Percentiles rank a stretch among this genome's conserved stretches.
phyloP scores from a whole-genome alignment of 1,140 invertebrate genomes.

The Hypothenemus hampei region DNA sequence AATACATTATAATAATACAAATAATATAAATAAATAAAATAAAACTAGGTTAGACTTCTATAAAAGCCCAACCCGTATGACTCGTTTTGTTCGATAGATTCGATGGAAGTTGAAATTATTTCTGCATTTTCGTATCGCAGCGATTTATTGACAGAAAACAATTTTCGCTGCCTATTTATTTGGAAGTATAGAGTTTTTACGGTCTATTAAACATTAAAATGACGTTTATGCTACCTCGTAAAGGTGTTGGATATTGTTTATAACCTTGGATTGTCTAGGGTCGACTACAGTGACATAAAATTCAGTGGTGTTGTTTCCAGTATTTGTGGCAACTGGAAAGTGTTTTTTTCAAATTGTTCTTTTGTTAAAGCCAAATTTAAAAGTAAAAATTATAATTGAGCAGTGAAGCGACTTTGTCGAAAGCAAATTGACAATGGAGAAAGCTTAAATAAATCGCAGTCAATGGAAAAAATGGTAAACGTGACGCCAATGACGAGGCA shows the following conservation, averaged over 20 bases:
- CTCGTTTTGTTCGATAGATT: too few relatives aligned
- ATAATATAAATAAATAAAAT: too few relatives aligned
- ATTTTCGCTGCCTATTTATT: constrained; percentile 9
- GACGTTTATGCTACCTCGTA: constrained; percentile 22
- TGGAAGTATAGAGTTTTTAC: constrained; percentile 8
- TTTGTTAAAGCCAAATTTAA: too few relatives aligned
- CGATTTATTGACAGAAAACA: constrained; percentile 9
- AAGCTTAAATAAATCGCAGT: not conserved
- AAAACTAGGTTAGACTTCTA: too few relatives aligned
- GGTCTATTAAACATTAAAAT: constrained; percentile 18
- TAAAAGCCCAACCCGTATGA: too few relatives aligned
- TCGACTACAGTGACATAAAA: constrained; percentile 4
- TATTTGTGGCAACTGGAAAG: too few relatives aligned
- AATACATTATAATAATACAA: too few relatives aligned
- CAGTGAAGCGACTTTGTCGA: not conserved
- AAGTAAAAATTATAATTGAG: not conserved
- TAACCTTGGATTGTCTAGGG: too few relatives aligned
- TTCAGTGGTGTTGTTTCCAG: not conserved
- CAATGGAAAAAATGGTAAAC: not conserved
- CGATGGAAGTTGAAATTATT: too few relatives aligned
- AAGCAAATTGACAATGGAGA: not conserved
- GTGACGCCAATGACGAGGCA: constrained; percentile 2
- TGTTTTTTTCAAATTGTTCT: too few relatives aligned
- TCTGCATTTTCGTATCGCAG: not conserved
- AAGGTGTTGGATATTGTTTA: constrained; percentile 15